Evolutionary conservation across 2,113 vertebrate species (phyloP).

Genomic region (Cyphotilapia sp.): DNA sequence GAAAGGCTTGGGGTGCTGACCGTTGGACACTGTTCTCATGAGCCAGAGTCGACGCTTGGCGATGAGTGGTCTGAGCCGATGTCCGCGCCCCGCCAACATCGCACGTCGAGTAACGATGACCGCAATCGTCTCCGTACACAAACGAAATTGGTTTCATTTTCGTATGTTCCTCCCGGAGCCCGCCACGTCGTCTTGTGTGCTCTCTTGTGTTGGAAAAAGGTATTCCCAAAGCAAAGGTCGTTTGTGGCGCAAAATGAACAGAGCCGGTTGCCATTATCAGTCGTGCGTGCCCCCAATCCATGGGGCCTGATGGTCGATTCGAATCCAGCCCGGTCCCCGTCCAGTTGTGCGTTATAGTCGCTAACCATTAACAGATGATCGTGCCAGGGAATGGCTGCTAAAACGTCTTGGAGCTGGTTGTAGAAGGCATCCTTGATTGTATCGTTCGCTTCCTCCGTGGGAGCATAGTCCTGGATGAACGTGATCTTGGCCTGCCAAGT

Average conservation of each 20-base stretch:
- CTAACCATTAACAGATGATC: background rate
- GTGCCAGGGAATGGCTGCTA: background rate
- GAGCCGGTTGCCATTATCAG: background rate
- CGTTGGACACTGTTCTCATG: background rate
- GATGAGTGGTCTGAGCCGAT: background rate
- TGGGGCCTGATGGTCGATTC: background rate
- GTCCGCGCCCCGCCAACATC: background rate
- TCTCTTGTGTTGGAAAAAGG: background rate
- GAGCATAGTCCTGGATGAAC: background rate
- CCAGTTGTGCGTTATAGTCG: background rate
- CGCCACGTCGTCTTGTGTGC: rapidly evolving
- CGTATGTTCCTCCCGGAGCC: background rate
- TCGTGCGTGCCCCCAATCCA: background rate
- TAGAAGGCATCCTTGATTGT: background rate
- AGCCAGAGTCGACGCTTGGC: background rate
- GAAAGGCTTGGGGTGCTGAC: background rate
- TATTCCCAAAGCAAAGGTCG: background rate
- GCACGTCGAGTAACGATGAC: rapidly evolving
- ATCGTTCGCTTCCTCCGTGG: rapidly evolving
- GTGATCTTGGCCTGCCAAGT: background rate
- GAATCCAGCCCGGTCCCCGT: background rate
- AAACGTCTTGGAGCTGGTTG: background rate
- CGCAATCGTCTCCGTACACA: background rate
- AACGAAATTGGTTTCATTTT: background rate
- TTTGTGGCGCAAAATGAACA: background rate